Evolutionary conservation across 2,888 invertebrate species (phyloP), one percentile per base, ranked within the genome.

Genomic region (Furcula furcula): DNA sequence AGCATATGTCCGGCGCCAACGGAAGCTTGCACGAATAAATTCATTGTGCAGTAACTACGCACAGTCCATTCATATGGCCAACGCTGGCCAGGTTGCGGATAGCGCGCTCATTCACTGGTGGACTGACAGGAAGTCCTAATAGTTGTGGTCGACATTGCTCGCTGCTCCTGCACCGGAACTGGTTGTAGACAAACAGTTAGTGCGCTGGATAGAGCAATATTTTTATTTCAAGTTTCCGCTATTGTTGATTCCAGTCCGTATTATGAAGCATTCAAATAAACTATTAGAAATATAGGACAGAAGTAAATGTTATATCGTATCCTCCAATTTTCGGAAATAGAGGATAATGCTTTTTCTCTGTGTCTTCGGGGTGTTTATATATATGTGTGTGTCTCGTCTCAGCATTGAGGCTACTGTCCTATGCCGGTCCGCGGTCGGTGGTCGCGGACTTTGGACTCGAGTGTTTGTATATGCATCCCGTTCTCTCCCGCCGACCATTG

Each of bases 21-120:
- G 85, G 86, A 85, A 85, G 76, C 71, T 66, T 60, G 77, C 81
- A 77, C 80, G 67, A 79, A 81, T 80, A 77, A n/a, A 78, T 73
- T 80, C 75, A 80, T 73, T 76, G 76, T 76, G 65, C 71, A 69
- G 67, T 69, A 64, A 35, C 28, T 27, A 54, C 73, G 71, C 75
- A 65, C 63, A 65, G 47, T 55, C 68, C 81, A 81, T 81, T 83
- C 80, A 83, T 76, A 70, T 69, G 63, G 68, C 49, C 48, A 63
- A 62, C 62, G 64, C 55, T 54, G 69, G 72, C 62, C 66, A 69
- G 67, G 64, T 58, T 69, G 59, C 57, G 55, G 63, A 58, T 63
- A 66, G 58, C 54, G 62, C 65, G 66, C 61, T 64, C 70, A 75
- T 76, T 73, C 72, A 74, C 67, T 62, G 59, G 54, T 49, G 58